phyloP scores from a whole-genome alignment of 2,797 vertebrate genomes.

The Pseudochirops corinnae region DNA sequence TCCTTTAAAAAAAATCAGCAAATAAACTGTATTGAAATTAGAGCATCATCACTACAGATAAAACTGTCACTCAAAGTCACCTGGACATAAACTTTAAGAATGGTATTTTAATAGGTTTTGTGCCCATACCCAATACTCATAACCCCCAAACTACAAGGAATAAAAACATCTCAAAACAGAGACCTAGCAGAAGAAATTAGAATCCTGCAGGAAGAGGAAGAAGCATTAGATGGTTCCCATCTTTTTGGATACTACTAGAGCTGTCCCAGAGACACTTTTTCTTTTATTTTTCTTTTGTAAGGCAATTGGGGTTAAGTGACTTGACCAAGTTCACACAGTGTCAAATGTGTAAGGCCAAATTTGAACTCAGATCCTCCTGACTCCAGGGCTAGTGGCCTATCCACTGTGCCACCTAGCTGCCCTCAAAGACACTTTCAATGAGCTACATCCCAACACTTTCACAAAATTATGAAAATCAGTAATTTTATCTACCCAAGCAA shows the following conservation, averaged over 20 bases:
- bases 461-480: background rate
- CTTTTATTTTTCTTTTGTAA: too few species aligned
- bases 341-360: too few species aligned
- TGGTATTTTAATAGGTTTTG: background rate
- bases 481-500: background rate
- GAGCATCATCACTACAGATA: background rate
- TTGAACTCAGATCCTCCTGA: too few species aligned
- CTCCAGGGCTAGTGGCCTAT: too few species aligned
- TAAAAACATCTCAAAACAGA: background rate
- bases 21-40: background rate
- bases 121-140: background rate
- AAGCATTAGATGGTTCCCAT: background rate
- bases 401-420: too few species aligned
- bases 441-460: background rate
- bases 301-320: too few species aligned
- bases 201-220: background rate
- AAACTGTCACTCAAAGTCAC: background rate
- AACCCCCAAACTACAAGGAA: background rate
- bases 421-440: background rate
- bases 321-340: too few species aligned
- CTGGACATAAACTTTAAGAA: background rate
- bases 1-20: background rate
- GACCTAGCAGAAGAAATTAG: background rate
- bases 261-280: background rate
- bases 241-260: background rate